A percentile compares a stretch with the other conserved stretches of the same genome.
Evolutionary conservation across 2,888 invertebrate species (phyloP).

Genomic region (Scelioninae gen. 1): DNA sequence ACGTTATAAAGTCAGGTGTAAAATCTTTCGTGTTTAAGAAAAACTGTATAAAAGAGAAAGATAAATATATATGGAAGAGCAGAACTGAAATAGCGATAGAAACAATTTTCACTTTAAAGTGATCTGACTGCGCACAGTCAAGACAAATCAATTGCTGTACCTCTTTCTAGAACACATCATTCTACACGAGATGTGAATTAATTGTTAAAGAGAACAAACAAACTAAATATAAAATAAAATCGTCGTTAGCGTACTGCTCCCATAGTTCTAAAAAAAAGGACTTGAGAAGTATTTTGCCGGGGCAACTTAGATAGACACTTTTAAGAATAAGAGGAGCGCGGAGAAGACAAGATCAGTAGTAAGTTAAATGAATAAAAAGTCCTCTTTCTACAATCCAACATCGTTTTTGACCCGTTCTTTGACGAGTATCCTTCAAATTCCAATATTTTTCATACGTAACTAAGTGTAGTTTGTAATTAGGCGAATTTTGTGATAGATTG

Average conservation of each 20-base stretch:
- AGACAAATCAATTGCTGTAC: slow-evolving; percentile 43
- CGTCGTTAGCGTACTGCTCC: slow-evolving; percentile 34
- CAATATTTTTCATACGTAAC: slow-evolving; percentile 58
- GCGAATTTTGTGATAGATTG: slow-evolving; percentile 12
- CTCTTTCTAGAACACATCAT: slow-evolving; percentile 27
- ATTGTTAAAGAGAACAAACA: slow-evolving; percentile 23
- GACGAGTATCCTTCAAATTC: slow-evolving; percentile 44
- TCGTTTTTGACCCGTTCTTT: slow-evolving; percentile 43
- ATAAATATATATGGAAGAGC: slow-evolving; percentile 29
- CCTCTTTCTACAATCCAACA: slow-evolving; percentile 50
- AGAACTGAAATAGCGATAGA: slow-evolving; percentile 25
- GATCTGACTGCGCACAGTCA: slow-evolving; percentile 24
- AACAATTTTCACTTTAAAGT: slow-evolving; percentile 14
- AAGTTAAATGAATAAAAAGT: slow-evolving; percentile 26
- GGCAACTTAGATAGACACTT: slow-evolving; percentile 44
- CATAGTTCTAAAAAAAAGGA: slow-evolving; percentile 11
- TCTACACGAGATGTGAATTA: slow-evolving; percentile 12
- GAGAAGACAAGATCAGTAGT: slow-evolving; percentile 29
- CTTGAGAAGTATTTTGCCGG: slow-evolving; percentile 55
- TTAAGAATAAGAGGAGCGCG: slow-evolving; percentile 32
- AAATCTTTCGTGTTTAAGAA: slow-evolving; percentile 28
- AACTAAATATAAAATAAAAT: slow-evolving; percentile 15
- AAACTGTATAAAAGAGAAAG: slow-evolving; percentile 4
- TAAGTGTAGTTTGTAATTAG: slow-evolving; percentile 31
- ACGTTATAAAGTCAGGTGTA: slow-evolving; percentile 26